Evolutionary conservation across 2,113 vertebrate species (phyloP).

Genomic region (Hippocampus zosterae): DNA sequence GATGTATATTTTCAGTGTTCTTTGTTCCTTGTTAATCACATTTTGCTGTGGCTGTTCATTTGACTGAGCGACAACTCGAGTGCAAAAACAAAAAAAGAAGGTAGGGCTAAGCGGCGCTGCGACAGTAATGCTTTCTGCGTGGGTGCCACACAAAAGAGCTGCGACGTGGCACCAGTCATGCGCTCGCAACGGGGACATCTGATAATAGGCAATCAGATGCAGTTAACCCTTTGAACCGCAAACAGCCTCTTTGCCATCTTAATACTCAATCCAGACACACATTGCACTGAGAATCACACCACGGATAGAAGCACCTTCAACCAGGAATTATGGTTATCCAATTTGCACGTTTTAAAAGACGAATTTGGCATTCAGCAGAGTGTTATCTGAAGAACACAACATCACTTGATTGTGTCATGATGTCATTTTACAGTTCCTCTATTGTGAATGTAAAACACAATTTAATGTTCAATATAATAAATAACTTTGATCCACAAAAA

Average conservation of each 20-base stretch:
- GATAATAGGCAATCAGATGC: conserved; percentile 9
- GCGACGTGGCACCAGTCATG: conserved; percentile 8
- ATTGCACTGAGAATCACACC: not conserved
- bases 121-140: not conserved
- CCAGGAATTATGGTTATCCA: not conserved
- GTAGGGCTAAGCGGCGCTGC: not conserved
- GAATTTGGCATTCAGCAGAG: not conserved
- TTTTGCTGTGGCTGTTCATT: conserved; percentile 9
- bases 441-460: not conserved
- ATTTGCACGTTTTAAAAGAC: not conserved
- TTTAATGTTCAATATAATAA: not conserved
- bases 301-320: not conserved
- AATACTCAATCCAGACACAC: not conserved
- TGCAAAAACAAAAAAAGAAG: not conserved
- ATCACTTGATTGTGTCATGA: not conserved
- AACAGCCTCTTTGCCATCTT: conserved; percentile 1
- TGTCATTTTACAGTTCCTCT: not conserved
- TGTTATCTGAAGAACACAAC: not conserved
- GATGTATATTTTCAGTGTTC: not conserved
- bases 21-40: conserved; percentile 13
- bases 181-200: not conserved
- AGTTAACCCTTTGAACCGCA: not conserved
- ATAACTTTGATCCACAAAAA: not conserved
- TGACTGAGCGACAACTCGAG: not conserved
- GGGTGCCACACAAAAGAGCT: not conserved